Evolutionary conservation across 92 coral and sea anemone species (phyloP), one percentile per base, ranked within the genome.

Genomic region (Nematostella vectensis): DNA sequence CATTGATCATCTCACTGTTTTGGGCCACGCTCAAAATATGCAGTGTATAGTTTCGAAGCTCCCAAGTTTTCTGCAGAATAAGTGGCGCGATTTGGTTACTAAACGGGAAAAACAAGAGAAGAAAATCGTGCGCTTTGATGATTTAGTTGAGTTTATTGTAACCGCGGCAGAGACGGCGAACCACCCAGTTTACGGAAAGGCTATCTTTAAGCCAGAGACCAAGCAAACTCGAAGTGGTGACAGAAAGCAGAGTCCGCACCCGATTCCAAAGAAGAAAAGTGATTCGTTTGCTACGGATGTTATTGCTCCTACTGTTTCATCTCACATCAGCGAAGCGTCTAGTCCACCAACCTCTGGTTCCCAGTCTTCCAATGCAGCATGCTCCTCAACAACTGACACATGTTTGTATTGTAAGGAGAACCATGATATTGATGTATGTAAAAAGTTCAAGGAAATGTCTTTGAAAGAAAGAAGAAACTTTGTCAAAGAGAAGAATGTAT

Each of bases 101-200:
- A 70, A 50, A 30, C 15, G 72, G 65, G 58, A 56, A 52, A 65
- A 50, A 43, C n/a, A 20, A 10, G 22, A 27, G 9, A 42, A 37
- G 4, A 47, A 31, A 29, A 45, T 40, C 16, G 74, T 77, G 12
- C 50, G 49, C 6, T 71, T 78, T 36, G 19, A 70, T 10, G 70
- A n/a, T 27, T 47, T 71, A 17, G 81, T 40, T 26, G 80, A 67
- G 26, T 79, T 66, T 25, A 63, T 67, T 8, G 65, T 27, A n/a
- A 44, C 71, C 1, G 79, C 80, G 2, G 68, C 87, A 27, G 72
- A 67, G 28, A 55, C 81, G 18, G 87, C 81, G n/a, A 80, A 74
- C 42, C 71, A 62, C 37, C 87, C 87, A 12, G 40, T 73, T 24
- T 71, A 24, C 28, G 64, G 72, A 1, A 56, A 33, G 37, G 47